phyloP scores from a whole-genome alignment of 2,888 invertebrate species.

The Hypolimnas misippus region DNA sequence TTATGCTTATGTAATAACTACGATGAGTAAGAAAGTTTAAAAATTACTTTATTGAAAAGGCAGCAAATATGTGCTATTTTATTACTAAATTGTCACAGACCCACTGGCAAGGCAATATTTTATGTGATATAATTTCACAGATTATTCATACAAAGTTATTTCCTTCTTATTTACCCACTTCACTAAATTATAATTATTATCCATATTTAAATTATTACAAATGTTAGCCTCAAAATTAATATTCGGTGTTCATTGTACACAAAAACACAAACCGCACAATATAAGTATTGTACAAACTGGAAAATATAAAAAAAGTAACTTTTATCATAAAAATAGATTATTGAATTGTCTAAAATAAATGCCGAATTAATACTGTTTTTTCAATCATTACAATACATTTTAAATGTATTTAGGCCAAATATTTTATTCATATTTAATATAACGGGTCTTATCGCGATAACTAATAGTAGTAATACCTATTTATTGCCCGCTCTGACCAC shows the following conservation, averaged over 20 bases:
- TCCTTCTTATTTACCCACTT: neutral
- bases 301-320: constrained; percentile 6
- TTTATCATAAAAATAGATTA: constrained; percentile 9
- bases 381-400: constrained; percentile 29
- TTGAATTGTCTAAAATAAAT: constrained; percentile 53
- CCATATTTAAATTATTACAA: constrained; percentile 8
- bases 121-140: constrained; percentile 16
- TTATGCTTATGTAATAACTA: constrained; percentile 14
- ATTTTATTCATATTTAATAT: no score
- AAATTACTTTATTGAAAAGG: neutral
- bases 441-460: no score
- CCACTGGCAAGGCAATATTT: constrained; percentile 35
- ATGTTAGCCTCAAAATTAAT: constrained; percentile 23
- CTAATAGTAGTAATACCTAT: no score
- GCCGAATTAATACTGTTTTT: constrained; percentile 74
- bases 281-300: neutral
- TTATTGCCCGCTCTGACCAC: no score
- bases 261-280: constrained; percentile 3
- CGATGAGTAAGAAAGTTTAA: neutral
- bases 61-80: constrained; percentile 3
- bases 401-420: constrained; percentile 19
- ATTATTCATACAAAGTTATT: constrained; percentile 18
- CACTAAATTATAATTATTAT: constrained; percentile 1
- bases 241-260: neutral
- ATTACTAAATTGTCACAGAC: constrained; percentile 32